Evolutionary conservation across 2,113 vertebrate species (phyloP), one percentile per base, ranked within the genome.

Genomic region (Cairina moschata): DNA sequence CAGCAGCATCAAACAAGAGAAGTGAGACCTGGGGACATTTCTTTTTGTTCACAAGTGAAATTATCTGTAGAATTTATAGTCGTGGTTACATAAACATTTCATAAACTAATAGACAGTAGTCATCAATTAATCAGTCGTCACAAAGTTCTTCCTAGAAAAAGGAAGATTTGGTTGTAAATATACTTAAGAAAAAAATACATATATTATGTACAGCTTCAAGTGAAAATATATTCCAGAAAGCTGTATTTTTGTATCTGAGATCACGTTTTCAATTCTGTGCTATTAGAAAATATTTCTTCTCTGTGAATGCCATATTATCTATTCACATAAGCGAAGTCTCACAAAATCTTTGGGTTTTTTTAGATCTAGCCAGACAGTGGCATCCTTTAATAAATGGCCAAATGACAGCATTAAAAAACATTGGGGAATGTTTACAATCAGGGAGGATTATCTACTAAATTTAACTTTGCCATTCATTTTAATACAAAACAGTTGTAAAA

Each of bases 401-500:
- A 92, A 58, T 44, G 54, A 73, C 48, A 76, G 54, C 48, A 79
- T 26, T 79, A 62, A 93, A 86, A 90, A 90, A 15, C 11, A 50
- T 52, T 22, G 52, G 44, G 88, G 48, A 40, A 91, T 76, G 44
- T 84, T 96, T 90, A 93, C 66, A 68, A 68, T 77, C 92, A 83
- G 9, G 77, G 86, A 56, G 58, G 54, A 79, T 82, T 58, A 74
- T 84, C 34, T 74, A 79, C 28, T 18, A 60, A 63, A 31, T 76
- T 95, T 75, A 93, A 91, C 62, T 93, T 88, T 50, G n/a, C 21
- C 38, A 44, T 91, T 91, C 68, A 18, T 78, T 86, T 86, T 86
- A 86, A 89, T 63, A 66, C 34, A 89, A 93, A 79, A 36, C 74
- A 79, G 62, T 63, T 95, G 83, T 72, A 91, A 88, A 92, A 91